Evolutionary conservation across 92 coral and sea anemone species (phyloP), one percentile per base, ranked within the genome.

Genomic region (Actinostola sp.): DNA sequence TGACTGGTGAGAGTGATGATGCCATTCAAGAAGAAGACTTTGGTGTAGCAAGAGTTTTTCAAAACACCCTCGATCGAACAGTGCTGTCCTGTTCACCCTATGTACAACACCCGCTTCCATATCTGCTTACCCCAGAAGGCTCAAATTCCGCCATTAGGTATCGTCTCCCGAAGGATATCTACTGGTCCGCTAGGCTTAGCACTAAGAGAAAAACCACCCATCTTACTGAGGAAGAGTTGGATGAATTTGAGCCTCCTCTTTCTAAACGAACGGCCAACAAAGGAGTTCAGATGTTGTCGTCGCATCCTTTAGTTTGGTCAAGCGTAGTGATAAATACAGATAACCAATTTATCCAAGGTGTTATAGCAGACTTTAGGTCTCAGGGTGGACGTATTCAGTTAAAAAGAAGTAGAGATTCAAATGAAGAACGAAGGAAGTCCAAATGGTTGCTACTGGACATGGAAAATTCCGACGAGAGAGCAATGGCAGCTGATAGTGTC

Each of bases 361-460:
- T 91, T 34, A 62, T 94, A 0, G 82, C 97, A 0, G 93, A 88
- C 63, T 94, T 82, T 61, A 70, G 98, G 41, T 93, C 98, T 2
- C 95, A 89, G 48, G 98, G 98, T 28, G 98, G 98, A 20, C 91
- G 85, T 45, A 82, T 94, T 27, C 87, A 75, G 36, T 71, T 89
- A 56, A 84, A 62, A 24, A 64, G 52, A 53, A 29, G 41, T 14
- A 10, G 29, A 23, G 53, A 46, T 35, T 31, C 54, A 50, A 36
- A 53, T 20, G 61, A 60, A 20, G 72, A 43, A 28, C 57, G 87
- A 51, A 44, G 77, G 41, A 39, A 50, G 32, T 65, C 63, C 20
- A 69, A 17, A 11, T 74, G 82, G 76, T n/a, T 79, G 12, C 27
- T 25, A 34, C 19, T 61, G 29, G 78, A 72, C 19, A n/a, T 13